Percentiles rank a stretch among this genome's conserved stretches.
Evolutionary conservation across 2,888 invertebrate genomes (phyloP).

Genomic region (Thysanoteuthis rhombus): DNA sequence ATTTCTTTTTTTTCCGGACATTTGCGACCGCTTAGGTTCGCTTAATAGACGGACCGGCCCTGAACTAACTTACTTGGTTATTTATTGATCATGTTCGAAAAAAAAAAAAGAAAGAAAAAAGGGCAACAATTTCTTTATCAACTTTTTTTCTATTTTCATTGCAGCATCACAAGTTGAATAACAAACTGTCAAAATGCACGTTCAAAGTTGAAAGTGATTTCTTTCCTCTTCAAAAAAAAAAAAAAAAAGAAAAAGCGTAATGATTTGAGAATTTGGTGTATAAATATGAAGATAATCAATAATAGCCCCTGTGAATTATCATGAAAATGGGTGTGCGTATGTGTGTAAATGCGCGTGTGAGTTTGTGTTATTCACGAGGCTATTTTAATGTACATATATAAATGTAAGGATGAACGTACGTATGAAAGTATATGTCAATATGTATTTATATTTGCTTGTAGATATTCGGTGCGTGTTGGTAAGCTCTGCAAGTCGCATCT

Average conservation of each 20-base stretch:
- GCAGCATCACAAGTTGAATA: neutral
- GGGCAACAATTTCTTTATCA: neutral
- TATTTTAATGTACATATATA: neutral
- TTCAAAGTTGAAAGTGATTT: neutral
- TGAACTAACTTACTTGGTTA: too few relatives aligned
- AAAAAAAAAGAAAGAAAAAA: too few relatives aligned
- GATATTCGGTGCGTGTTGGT: too few relatives aligned
- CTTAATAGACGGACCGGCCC: too few relatives aligned
- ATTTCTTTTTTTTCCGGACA: too few relatives aligned
- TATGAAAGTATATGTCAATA: neutral
- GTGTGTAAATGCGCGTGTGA: neutral
- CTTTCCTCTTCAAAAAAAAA: neutral
- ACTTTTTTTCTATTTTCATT: neutral
- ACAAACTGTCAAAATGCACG: neutral
- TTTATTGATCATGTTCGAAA: neutral
- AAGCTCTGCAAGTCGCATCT: too few relatives aligned
- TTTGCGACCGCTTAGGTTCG: too few relatives aligned
- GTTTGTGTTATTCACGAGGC: neutral
- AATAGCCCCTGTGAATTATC: neutral
- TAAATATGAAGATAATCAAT: neutral
- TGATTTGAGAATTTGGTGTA: neutral
- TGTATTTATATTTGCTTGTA: too few relatives aligned
- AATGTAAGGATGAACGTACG: neutral
- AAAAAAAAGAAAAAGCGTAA: too few relatives aligned
- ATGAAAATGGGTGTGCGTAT: neutral